Percentiles rank a stretch among this genome's conserved stretches.
Conservation (phyloP, 2,113 vertebrate species). For the Shinisaurus crocodilurus region DNA sequence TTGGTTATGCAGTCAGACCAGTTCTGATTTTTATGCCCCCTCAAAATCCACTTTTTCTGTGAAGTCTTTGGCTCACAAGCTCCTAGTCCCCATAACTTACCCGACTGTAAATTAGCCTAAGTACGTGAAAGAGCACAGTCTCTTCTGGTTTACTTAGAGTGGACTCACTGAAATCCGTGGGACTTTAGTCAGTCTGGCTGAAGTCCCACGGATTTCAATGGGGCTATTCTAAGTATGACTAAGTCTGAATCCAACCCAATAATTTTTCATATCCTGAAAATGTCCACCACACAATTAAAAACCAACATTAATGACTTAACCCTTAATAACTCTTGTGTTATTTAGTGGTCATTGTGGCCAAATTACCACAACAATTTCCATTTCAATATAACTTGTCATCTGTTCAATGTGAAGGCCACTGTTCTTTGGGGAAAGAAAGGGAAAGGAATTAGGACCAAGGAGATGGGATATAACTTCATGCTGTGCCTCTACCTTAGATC, state of each 20-base stretch:
- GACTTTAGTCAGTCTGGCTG: no score
- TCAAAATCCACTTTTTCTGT: neutral
- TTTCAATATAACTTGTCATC: neutral
- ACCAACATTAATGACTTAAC: neutral
- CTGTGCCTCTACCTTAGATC: neutral
- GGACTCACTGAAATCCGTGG: no score
- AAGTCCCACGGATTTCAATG: no score
- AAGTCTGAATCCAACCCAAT: no score
- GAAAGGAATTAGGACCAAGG: neutral
- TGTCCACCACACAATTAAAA: neutral
- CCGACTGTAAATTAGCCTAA: neutral
- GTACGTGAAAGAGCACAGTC: neutral
- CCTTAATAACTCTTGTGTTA: neutral
- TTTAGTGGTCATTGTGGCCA: neutral
- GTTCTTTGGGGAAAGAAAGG: neutral
- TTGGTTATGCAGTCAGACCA: neutral
- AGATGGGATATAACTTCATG: neutral
- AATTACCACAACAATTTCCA: no score
- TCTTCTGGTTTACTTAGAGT: neutral
- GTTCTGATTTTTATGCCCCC: neutral
- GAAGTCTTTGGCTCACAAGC: neutral
- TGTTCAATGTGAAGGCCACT: neutral
- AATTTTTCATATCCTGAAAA: neutral
- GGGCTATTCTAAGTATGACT: no score
- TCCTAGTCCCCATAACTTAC: neutral